Percentiles rank a stretch among this genome's conserved stretches.
Conservation (phyloP, 2,113 vertebrate genomes). For the Lichenostomus cassidix region DNA sequence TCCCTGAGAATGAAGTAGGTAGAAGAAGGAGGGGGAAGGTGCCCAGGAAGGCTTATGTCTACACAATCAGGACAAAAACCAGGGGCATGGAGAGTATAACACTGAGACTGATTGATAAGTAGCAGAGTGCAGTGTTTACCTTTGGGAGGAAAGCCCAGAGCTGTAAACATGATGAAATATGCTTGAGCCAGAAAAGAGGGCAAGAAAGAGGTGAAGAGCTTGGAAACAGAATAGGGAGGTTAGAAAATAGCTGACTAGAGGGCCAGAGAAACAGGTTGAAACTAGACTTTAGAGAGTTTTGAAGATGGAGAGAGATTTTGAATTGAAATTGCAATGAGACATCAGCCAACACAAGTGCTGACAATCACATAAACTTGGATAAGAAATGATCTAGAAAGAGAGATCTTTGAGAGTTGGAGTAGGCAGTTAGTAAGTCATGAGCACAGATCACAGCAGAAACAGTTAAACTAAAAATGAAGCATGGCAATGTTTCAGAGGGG, state of each 20-base stretch:
- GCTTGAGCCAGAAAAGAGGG: constrained; percentile 10
- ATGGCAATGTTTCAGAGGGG: background rate
- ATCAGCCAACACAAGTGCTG: background rate
- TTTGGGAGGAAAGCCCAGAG: constrained; percentile 44
- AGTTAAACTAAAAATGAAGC: background rate
- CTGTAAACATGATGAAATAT: constrained; percentile 67
- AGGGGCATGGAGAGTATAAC: constrained; percentile 40
- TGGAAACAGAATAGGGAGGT: background rate
- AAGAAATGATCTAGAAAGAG: background rate
- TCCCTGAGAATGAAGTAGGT: background rate
- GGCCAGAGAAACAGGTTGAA: constrained; percentile 30
- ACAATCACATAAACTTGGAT: background rate
- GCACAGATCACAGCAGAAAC: background rate
- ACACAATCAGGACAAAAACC: constrained; percentile 53
- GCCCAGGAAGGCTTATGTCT: constrained; percentile 49
- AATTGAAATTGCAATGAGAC: background rate
- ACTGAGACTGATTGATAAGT: constrained; percentile 64
- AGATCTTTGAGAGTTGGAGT: background rate
- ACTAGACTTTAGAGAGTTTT: background rate
- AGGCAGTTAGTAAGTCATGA: background rate
- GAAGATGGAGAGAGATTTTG: background rate
- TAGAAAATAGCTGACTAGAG: background rate
- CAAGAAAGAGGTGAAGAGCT: constrained; percentile 48
- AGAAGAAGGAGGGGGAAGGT: background rate
- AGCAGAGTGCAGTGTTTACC: constrained; percentile 65